Base-by-base conservation (phyloP, 1,140 invertebrate species). In the Solenopsis invicta region DNA sequence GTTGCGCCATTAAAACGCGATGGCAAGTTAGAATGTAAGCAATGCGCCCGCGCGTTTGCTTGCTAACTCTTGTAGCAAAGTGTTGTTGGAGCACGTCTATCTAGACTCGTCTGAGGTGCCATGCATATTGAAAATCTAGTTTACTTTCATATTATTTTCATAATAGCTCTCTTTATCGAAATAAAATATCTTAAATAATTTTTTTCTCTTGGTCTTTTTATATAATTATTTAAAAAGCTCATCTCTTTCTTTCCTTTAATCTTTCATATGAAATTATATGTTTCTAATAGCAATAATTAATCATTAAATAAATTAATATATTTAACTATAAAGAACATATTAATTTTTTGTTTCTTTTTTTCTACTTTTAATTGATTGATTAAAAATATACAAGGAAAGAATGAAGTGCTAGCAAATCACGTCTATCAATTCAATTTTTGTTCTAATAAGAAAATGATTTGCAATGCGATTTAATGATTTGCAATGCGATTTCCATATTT, bases 1-100 rank as follows among this genome's bases (percentile, higher is more conserved):
- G 69, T 81, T 87, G 56, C 16, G 50, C 8, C 29, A 82, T 78
- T 67, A 84, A 88, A 88, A 85, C 45, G 34, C 77, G 59, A 74
- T 29, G 45, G 69, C 84, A 24, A 77, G 52, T 86, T 78, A 45
- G 66, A 72, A 72, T 59, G 41, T 72, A 50, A 72, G 78, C 77
- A 71, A 71, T 72, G 62, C 48, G 24, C 61, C 13, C 45, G 77
- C 64, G 34, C 62, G 48, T 71, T 81, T 8, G 6, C 50, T 81
- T 50, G 34, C 29, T 54, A 13, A 12, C 37, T 71, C 37, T 71
- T 16, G n/a, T 37, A 9, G 66, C n/a, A 34, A 81, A 16, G 12
- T 10, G 37, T 81, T 10, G 37, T 81, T 72, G 34, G 5, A 45
- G 6, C 10, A 56, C 21, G 66, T 59, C 66, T 56, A 29, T 50